Evolutionary conservation across 2,888 invertebrate species (phyloP).

Genomic region (Pyrocoelia pectoralis): DNA sequence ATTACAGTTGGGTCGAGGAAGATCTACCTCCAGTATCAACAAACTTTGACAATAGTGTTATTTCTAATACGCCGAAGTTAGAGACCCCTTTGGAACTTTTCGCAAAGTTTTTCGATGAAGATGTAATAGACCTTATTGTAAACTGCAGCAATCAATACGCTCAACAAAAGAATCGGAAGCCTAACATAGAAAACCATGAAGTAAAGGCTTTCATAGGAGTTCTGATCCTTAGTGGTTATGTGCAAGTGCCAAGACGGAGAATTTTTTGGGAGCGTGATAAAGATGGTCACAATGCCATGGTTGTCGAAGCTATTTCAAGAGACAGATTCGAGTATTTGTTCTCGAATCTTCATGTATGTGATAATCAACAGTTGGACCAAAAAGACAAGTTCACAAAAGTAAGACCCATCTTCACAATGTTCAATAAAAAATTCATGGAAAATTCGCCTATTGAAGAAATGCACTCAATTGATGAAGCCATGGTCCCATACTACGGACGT

Average conservation of each 20-base stretch:
- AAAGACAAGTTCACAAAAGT: conserved; percentile 45
- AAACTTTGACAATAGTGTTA: no score
- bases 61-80: neutral
- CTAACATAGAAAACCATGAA: no score
- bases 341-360: conserved; percentile 34
- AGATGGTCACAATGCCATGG: conserved; percentile 39
- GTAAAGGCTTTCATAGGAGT: conserved; percentile 35
- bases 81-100: neutral
- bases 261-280: conserved; percentile 43
- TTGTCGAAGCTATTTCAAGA: conserved; percentile 40
- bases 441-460: conserved; percentile 11
- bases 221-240: conserved; percentile 42
- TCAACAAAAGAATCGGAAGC: conserved; percentile 16
- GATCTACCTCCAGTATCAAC: no score
- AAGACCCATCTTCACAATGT: conserved; percentile 36
- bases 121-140: neutral
- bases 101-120: neutral
- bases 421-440: conserved; percentile 34
- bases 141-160: neutral
- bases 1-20: no score
- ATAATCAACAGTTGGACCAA: conserved; percentile 30
- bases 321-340: conserved; percentile 43
- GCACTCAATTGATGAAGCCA: conserved; percentile 35
- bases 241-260: conserved; percentile 37
- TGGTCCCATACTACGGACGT: conserved; percentile 32